A percentile compares a stretch with the other conserved stretches of the same genome.
Conservation (phyloP, 2,888 invertebrate species). For the Drosophila paranaensis region DNA sequence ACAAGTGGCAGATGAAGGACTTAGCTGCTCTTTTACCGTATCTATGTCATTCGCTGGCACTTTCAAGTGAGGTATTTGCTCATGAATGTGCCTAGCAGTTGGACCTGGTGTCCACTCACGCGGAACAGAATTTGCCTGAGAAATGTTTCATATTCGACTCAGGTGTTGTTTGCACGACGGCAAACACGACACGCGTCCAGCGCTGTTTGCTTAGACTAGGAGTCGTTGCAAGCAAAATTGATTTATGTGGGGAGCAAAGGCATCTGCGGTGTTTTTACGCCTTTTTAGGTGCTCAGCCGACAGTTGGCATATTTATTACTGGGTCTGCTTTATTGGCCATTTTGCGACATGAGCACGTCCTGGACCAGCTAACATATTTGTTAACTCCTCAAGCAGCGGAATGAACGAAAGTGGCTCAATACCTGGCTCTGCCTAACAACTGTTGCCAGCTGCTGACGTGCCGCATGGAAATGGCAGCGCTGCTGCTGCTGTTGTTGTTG, state of each 20-base stretch:
- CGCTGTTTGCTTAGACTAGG: constrained; percentile 1
- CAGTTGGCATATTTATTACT: constrained; percentile 70
- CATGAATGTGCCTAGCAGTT: too few relatives aligned
- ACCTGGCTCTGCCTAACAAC: constrained; percentile 16
- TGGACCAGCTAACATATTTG: constrained; percentile 39
- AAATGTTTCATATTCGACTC: not conserved
- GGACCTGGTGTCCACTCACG: not conserved
- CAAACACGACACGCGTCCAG: constrained; percentile 13
- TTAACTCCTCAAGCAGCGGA: constrained; percentile 34
- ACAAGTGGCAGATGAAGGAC: not conserved
- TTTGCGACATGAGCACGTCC: constrained; percentile 54
- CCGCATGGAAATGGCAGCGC: not conserved
- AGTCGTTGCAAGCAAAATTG: constrained; percentile 44
- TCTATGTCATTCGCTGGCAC: not conserved
- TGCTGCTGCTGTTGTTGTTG: constrained; percentile 2
- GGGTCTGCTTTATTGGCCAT: constrained; percentile 60
- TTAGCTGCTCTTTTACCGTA: not conserved
- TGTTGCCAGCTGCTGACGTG: constrained; percentile 23
- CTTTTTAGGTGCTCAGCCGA: constrained; percentile 55
- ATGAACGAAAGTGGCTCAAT: constrained; percentile 12
- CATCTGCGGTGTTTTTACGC: constrained; percentile 58
- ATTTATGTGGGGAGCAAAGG: constrained; percentile 52
- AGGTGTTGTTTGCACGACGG: not conserved
- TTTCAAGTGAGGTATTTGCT: not conserved
- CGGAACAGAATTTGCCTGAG: not conserved